These are phyloP conservation scores for Darevskia nairensis DNA, from an alignment of 2,797 vertebrate genomes.

Conservation along the genomic window DNA sequence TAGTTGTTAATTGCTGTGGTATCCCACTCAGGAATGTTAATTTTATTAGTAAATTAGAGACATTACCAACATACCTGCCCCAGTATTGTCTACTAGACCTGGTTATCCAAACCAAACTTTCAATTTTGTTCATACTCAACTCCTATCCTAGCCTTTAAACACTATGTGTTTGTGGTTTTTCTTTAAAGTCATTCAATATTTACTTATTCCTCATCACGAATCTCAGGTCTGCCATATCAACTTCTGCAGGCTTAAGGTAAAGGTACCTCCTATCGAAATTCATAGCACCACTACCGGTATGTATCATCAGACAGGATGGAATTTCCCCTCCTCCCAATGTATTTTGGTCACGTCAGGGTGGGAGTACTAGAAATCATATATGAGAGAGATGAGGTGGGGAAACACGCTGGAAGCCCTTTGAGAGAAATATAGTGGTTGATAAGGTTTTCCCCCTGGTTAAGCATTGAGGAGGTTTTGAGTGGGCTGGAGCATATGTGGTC, in stretches of 20 bases:
- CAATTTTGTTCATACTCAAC: background rate
- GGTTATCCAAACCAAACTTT: background rate
- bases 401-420: constrained; percentile 34
- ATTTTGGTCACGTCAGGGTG: constrained; percentile 14
- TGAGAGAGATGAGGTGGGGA: constrained; percentile 33
- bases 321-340: constrained; percentile 41
- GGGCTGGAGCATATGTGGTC: constrained; percentile 44
- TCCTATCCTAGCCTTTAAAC: background rate
- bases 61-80: background rate
- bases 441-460: constrained; percentile 24
- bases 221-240: background rate
- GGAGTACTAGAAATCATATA: constrained; percentile 37
- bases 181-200: background rate
- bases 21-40: background rate
- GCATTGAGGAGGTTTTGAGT: constrained; percentile 52
- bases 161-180: background rate
- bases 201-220: background rate
- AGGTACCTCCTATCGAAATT: accelerated
- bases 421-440: background rate
- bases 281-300: background rate
- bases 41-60: background rate
- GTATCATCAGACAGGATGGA: constrained; percentile 5
- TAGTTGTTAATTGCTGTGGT: background rate
- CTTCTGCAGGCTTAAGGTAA: constrained; percentile 3
- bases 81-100: background rate